Evolutionary conservation across 2,797 vertebrate species (phyloP), one percentile per base, ranked within the genome.

Genomic region (Cetoscarus ocellatus): DNA sequence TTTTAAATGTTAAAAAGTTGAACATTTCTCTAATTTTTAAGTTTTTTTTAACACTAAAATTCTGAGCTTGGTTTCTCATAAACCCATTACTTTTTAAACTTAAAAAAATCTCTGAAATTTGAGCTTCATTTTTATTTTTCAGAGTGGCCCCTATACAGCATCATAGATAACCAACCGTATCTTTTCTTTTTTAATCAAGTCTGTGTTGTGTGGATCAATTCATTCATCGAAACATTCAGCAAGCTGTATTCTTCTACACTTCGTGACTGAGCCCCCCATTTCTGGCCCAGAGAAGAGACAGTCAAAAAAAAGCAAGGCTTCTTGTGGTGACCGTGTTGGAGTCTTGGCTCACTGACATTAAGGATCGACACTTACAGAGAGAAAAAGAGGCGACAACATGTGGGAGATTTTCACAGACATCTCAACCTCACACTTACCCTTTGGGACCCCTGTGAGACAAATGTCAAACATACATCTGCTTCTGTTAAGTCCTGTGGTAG

Each of bases 241-340:
- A 3, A 27, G 67, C 58, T 38, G 40, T 14, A 17, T 52, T 1
- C 34, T 40, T 42, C 56, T 19, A 51, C 14, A 51, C 13, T 82
- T 58, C 75, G 74, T 75, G 84, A 88, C 65, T 73, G 79, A 86
- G 80, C 82, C 80, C 78, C 85, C 86, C 60, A 77, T 65, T 72
- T 88, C 80, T 86, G 84, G 87, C 88, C 86, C 83, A 78, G 79
- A 86, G 73, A 88, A 53, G 80, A 89, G 80, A 86, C 86, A 80
- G 84, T 85, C 75, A 54, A 73, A 75, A 27, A 2, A 39, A 82
- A 83, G 85, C 85, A 91, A 93, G 91, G 90, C 91, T 91, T 91
- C 84, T 27, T 77, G 83, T 40, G 84, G 88, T 88, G 85, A 87
- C 83, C 52, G 45, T 57, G 18, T 34, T 51, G 10, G 67, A 87